Evolutionary conservation across 2,113 vertebrate species (phyloP).

Genomic region (Noturus placidus): DNA sequence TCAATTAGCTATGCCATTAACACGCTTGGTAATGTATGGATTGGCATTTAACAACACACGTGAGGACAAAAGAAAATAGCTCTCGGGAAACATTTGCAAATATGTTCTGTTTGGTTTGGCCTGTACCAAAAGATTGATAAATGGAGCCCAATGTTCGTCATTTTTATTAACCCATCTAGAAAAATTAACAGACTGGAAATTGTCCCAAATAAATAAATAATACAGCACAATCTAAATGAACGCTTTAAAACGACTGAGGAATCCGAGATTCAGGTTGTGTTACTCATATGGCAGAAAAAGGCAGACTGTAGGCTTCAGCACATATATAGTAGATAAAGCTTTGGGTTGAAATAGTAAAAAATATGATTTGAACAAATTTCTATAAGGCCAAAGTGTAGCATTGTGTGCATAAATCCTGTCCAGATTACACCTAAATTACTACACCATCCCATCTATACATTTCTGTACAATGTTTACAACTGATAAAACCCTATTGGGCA

Average conservation of each 20-base stretch:
- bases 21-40: background rate
- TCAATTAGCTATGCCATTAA: background rate
- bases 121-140: background rate
- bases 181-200: background rate
- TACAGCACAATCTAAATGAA: background rate
- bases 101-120: background rate
- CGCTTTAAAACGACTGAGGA: background rate
- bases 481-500: background rate
- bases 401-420: background rate
- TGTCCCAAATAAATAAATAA: conserved; percentile 20
- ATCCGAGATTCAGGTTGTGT: background rate
- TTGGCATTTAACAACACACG: background rate
- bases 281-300: conserved; percentile 11
- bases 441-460: conserved; percentile 7
- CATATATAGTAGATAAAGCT: conserved; percentile 20
- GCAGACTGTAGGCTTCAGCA: conserved; percentile 10
- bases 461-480: conserved; percentile 26
- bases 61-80: background rate
- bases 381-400: conserved; percentile 25
- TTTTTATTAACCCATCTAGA: too few relatives aligned
- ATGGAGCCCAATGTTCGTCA: background rate
- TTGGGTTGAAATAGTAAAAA: conserved; percentile 36
- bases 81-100: background rate
- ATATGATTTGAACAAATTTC: conserved; percentile 22
- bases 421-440: background rate